Evolutionary conservation across 2,113 vertebrate species (phyloP), one percentile per base, ranked within the genome.

Genomic region (Ascaphus truei): DNA sequence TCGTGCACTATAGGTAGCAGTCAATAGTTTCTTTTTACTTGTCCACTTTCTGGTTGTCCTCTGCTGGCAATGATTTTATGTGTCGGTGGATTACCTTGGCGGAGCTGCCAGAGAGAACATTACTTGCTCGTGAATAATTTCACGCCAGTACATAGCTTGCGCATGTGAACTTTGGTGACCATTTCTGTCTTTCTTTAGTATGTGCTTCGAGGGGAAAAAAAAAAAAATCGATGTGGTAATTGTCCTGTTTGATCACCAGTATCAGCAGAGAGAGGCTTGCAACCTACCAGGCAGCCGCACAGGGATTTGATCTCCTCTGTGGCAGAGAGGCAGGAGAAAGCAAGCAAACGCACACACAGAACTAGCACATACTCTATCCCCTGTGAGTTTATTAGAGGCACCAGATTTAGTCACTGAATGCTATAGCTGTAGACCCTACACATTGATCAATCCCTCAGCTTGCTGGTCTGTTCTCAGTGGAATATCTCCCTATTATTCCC

Each of bases 351-450:
- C 43, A 7, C 2, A n/a, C n/a, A n/a, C n/a, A n/a, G n/a, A 47
- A 8, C 20, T 23, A 22, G 27, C 12, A 26, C 47, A 59, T 39
- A 36, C 33, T 33, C 3, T 45, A 48, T 61, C 56, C 56, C 67
- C 23, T 22, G 57, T 61, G 56, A 61, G 67, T 60, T 52, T 48
- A 68, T 68, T 68, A 68, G 53, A 48, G 55, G 39, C 53, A 53
- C 34, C 25, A 55, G 48, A 65, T 65, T 39, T 65, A 65, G 62
- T 48, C 53, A 36, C 30, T 59, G 22, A 30, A 22, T 29, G 13
- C 45, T 26, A 31, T 37, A 37, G 39, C 15, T 20, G 33, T 68
- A 37, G 43, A 68, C 43, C 23, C 41, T 13, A 18, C 2, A 52
- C 26, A 39, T 41, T 48, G 56, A 71, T 71, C 56, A 52, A 52